Percentiles rank a stretch among this genome's conserved stretches.
Evolutionary conservation across 2,797 vertebrate species (phyloP).

Genomic region (Microctenopoma stevenorrisi): DNA sequence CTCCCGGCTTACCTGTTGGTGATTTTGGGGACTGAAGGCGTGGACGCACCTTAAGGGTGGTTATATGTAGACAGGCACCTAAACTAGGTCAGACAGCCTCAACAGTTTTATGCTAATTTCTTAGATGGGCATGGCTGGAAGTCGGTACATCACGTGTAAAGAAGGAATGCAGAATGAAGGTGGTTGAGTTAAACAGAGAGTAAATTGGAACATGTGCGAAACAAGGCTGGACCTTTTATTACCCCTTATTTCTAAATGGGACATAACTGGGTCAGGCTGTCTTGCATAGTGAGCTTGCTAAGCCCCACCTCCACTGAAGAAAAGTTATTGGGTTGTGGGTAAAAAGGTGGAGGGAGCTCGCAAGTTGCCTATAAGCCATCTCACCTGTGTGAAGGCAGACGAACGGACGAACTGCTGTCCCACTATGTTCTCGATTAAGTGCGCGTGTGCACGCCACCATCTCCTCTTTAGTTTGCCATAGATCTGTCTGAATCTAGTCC

Average conservation of each 20-base stretch:
- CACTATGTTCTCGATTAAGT: slow-evolving; percentile 46
- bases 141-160: slow-evolving; percentile 16
- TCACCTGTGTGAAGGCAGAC: slow-evolving; percentile 67
- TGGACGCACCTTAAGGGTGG: slow-evolving; percentile 25
- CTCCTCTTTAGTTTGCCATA: slow-evolving; percentile 41
- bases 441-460: neutral
- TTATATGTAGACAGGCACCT: slow-evolving; percentile 10
- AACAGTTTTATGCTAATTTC: slow-evolving; percentile 54
- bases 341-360: slow-evolving; percentile 2
- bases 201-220: slow-evolving; percentile 32
- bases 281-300: slow-evolving; percentile 11
- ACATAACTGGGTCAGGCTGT: slow-evolving; percentile 47
- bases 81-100: slow-evolving; percentile 59
- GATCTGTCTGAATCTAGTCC: slow-evolving; percentile 47
- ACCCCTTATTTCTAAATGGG: slow-evolving; percentile 25
- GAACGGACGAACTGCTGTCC: slow-evolving; percentile 19
- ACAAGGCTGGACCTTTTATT: slow-evolving; percentile 10
- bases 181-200: slow-evolving; percentile 17
- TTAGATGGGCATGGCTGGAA: slow-evolving; percentile 30
- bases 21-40: slow-evolving; percentile 6
- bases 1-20: slow-evolving; percentile 23
- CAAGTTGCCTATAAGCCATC: slow-evolving; percentile 17
- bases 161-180: slow-evolving; percentile 3
- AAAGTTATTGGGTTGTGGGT: slow-evolving; percentile 1
- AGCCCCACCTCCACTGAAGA: neutral